Percentiles rank a stretch among this genome's conserved stretches.
Conservation (phyloP, 2,797 vertebrate genomes). For the Mergus octosetaceus region DNA sequence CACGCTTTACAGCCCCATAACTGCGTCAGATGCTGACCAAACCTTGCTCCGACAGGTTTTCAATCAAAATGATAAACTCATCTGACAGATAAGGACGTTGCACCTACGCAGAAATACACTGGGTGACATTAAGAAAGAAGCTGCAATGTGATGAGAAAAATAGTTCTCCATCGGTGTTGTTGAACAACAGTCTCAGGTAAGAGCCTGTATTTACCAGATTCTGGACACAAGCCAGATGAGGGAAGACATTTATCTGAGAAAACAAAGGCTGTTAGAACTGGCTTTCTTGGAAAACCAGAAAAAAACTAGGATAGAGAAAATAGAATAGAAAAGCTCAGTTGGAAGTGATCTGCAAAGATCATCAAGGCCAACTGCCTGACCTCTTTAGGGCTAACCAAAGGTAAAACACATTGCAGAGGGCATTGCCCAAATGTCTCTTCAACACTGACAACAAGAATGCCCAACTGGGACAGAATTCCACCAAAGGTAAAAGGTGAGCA, state of each 20-base stretch:
- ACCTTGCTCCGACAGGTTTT: neutral
- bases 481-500: neutral
- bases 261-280: neutral
- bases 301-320: no score
- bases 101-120: neutral
- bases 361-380: neutral
- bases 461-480: neutral
- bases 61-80: neutral
- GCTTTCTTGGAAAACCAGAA: neutral
- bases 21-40: fast-evolving
- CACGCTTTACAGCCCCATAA: neutral
- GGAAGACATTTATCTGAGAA: neutral
- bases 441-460: neutral
- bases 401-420: no score
- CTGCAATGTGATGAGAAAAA: neutral
- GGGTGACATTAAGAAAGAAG: neutral
- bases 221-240: neutral
- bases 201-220: neutral
- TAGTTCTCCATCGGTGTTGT: neutral
- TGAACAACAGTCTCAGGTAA: neutral
- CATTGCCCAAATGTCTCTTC: no score
- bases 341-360: neutral
- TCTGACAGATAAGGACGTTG: neutral
- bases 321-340: no score
- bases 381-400: neutral